Evolutionary conservation across 1,140 invertebrate genomes (phyloP).

Genomic region (Protaetia brevitarsis): DNA sequence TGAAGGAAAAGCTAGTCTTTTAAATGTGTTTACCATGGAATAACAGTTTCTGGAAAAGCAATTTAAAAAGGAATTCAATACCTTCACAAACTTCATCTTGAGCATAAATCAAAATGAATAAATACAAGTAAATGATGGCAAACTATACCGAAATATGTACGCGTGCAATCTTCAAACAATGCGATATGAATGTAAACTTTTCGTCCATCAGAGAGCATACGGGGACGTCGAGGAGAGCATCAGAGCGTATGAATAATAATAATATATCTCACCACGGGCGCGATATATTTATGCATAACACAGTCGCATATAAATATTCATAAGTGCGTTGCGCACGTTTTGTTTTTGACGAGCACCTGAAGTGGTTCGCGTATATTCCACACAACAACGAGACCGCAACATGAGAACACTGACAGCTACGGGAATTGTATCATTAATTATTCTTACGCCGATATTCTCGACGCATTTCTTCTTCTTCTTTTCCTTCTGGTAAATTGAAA

Average conservation of each 20-base stretch:
- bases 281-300: conserved; percentile 36
- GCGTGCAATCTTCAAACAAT: background rate
- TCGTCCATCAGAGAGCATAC: background rate
- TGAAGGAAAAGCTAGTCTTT: too few relatives aligned
- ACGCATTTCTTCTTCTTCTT: too few relatives aligned
- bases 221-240: conserved; percentile 4
- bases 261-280: conserved; percentile 37
- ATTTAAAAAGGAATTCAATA: background rate
- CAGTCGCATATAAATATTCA: conserved; percentile 37
- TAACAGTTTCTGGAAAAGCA: too few relatives aligned
- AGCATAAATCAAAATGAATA: too few relatives aligned
- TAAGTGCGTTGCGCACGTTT: conserved; percentile 29
- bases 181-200: conserved; percentile 5
- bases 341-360: conserved; percentile 38
- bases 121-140: too few relatives aligned
- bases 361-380: conserved; percentile 32
- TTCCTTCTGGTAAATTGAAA: conserved; percentile 15
- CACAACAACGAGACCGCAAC: conserved; percentile 8
- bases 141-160: too few relatives aligned
- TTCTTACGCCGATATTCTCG: conserved; percentile 22
- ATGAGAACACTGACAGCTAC: conserved; percentile 32
- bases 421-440: conserved; percentile 35
- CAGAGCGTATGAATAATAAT: conserved; percentile 35
- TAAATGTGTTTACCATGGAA: too few relatives aligned
- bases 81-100: too few relatives aligned